phyloP scores from a whole-genome alignment of 1,140 invertebrate species.

The Drosophila bipectinata region DNA sequence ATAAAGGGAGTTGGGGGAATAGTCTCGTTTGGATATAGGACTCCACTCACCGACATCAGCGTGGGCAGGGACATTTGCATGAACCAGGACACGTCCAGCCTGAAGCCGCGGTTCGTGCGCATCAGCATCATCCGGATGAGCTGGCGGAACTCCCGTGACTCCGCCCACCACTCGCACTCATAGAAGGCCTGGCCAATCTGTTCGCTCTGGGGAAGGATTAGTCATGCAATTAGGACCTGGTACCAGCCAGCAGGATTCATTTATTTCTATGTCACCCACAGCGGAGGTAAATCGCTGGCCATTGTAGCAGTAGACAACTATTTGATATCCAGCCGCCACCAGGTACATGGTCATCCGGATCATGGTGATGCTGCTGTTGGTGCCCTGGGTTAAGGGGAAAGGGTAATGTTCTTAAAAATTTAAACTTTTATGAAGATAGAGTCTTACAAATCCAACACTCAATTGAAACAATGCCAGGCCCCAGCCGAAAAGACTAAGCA shows the following conservation, averaged over 20 bases:
- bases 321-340: constrained; percentile 63
- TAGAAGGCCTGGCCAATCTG: constrained; percentile 67
- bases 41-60: constrained; percentile 59
- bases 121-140: constrained; percentile 75
- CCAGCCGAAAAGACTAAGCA: constrained; percentile 65
- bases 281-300: constrained; percentile 64
- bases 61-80: constrained; percentile 74
- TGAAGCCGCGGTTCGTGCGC: constrained; percentile 62
- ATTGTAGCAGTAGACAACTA: constrained; percentile 77
- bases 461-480: constrained; percentile 73
- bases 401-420: not conserved
- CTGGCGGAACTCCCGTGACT: constrained; percentile 66
- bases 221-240: constrained; percentile 13
- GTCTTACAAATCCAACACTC: constrained; percentile 63
- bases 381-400: constrained; percentile 20
- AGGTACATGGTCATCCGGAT: constrained; percentile 75
- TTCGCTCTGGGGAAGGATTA: constrained; percentile 56
- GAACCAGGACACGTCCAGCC: constrained; percentile 76
- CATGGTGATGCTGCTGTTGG: constrained; percentile 44
- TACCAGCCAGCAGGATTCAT: not conserved
- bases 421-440: not conserved
- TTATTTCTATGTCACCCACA: constrained; percentile 38
- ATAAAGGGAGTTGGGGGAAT: not conserved
- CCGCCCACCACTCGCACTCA: constrained; percentile 63
- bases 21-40: not conserved